Evolutionary conservation across 2,113 vertebrate genomes (phyloP), one percentile per base, ranked within the genome.

Genomic region (Hypanus sabinus): DNA sequence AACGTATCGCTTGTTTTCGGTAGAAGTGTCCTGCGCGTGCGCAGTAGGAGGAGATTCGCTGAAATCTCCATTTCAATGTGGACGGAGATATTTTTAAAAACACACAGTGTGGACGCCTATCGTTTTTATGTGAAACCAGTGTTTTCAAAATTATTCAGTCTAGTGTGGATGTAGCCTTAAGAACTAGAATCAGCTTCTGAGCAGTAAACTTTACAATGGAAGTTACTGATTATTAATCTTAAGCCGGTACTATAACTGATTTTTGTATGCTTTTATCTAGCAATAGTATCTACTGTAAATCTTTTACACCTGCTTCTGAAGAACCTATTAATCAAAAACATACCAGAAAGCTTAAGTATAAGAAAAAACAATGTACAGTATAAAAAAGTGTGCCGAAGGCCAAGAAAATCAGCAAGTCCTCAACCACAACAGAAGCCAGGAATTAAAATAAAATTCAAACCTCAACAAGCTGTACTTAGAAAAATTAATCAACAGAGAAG

Each of bases 371-470:
- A 20, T 33, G 33, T 65, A 20, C n/a, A 65, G 6, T 62, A 90
- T 22, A 65, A 88, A 55, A n/a, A 88, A 88, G 30, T 85, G 10
- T 62, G 57, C n/a, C 57, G 16, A 88, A 62, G 30, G 60, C 60
- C 65, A n/a, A 33, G 85, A 20, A 33, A 65, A 90, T 14, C 62
- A 65, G 81, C 20, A 88, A 90, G 85, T 18, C 9, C 6, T 65
- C 60, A 90, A 16, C 30, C 60, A 90, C 85, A 88, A 88, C 57
- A 90, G 85, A 90, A 33, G 85, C 30, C n/a, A 62, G 60, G 33
- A 90, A 68, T 90, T 65, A 90, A 90, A 90, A 65, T n/a, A 90
- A 90, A 90, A 65, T 65, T 90, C 60, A 68, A 90, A 65, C 60
- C 33, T 90, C 62, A 68, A n/a, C 55, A 14, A 30, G 6, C 55